Conservation (phyloP, 2,113 vertebrate genomes). For the Nesoenas mayeri region DNA sequence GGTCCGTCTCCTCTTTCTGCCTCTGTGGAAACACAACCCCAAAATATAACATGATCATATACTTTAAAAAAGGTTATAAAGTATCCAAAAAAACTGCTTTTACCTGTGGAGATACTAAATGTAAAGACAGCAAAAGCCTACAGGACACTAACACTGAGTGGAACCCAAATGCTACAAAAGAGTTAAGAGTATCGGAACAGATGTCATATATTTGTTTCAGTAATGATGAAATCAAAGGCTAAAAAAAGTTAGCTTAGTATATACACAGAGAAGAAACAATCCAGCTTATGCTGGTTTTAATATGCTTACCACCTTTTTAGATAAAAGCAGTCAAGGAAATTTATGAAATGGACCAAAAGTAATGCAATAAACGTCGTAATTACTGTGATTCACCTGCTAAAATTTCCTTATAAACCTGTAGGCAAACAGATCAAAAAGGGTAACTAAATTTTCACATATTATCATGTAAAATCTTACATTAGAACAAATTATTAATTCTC, state of each 20-base stretch:
- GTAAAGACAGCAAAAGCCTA: not conserved
- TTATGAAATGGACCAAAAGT: not conserved
- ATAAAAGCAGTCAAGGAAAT: not conserved
- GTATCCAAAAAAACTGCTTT: not conserved
- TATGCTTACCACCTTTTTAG: not conserved
- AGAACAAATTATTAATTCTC: not conserved
- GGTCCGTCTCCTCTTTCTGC: not conserved
- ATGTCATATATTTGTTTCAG: not conserved
- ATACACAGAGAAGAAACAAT: not conserved
- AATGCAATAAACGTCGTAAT: not conserved
- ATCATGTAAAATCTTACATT: not conserved
- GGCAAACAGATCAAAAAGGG: not conserved
- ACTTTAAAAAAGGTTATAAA: not conserved
- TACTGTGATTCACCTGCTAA: not conserved
- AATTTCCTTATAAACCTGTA: not conserved
- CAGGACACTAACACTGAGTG: not conserved
- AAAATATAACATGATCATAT: not conserved
- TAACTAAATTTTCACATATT: not conserved
- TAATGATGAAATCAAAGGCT: not conserved
- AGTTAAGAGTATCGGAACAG: not conserved
- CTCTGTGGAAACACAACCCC: not conserved
- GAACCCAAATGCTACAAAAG: not conserved
- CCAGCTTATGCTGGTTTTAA: not conserved
- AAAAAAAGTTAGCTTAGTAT: not conserved
- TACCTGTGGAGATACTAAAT: not conserved